Evolutionary conservation across 2,888 invertebrate genomes (phyloP), one percentile per base, ranked within the genome.

Genomic region (Ochropacha duplaris): DNA sequence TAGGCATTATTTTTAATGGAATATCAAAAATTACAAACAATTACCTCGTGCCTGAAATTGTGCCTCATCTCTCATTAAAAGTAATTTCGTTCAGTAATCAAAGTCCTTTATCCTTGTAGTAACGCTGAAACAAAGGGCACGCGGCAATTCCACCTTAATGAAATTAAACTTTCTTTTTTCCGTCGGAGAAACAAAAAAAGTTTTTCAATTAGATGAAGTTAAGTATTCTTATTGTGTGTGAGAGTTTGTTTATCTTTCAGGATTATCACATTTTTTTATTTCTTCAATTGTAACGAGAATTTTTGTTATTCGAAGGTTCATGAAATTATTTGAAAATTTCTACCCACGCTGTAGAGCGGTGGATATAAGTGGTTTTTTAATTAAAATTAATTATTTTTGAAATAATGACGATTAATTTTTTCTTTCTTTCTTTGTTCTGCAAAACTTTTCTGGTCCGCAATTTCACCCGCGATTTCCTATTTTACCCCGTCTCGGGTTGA

Each of bases 181-280:
- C 57, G 62, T 61, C 36, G 31, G 57, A 56, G 60, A 61, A 61
- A 68, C 60, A 72, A 72, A 73, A 75, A 76, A 85, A 84, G 72
- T 84, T 84, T 81, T 81, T 73, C 76, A 83, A 85, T 86, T 84
- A 84, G 79, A 80, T 65, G 66, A 72, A 72, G 72, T 78, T 61
- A 66, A 75, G 68, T 66, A 63, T 73, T 71, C 69, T 65, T 71
- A 67, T 66, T 72, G 65, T 64, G 69, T 66, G 31, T 31, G 31
- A 50, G 26, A 24, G 16, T 50, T 50, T 16, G 44, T 50, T 50
- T 57, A 59, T 56, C 57, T 52, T 57, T 55, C 50, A 22, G 50
- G 52, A 52, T 60, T 60, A 55, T 26, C 26, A 36, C 34, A 50
- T 49, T 57, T 57, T 49, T 44, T 52, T 50, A 12, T 50, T 28